Percentiles rank a stretch among this genome's conserved stretches.
Evolutionary conservation across 2,113 vertebrate species (phyloP).

Genomic region (Platichthys flesus): DNA sequence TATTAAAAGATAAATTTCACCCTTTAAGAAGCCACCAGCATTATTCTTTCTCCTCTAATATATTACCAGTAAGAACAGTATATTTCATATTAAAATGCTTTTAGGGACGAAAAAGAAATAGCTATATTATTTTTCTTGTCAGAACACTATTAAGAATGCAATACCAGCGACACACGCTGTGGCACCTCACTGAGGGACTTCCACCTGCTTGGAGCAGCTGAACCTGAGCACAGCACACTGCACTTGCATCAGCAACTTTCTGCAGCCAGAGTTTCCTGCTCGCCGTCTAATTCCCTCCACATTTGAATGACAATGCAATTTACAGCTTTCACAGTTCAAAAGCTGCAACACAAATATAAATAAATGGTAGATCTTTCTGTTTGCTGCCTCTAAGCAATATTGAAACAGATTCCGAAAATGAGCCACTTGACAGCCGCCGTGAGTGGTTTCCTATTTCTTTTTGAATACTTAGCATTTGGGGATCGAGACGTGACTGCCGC

Average conservation of each 20-base stretch:
- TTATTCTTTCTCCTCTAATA: too few species aligned
- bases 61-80: not conserved
- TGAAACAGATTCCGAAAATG: conserved; percentile 18
- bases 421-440: conserved; percentile 22
- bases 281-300: conserved; percentile 24
- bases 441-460: conserved; percentile 22
- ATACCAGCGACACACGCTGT: conserved; percentile 16
- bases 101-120: not conserved
- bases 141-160: not conserved
- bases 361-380: not conserved
- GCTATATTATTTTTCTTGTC: not conserved
- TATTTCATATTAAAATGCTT: conserved; percentile 12
- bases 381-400: not conserved
- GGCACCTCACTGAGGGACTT: conserved; percentile 26
- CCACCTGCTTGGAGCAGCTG: conserved; percentile 37
- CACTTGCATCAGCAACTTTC: conserved; percentile 54
- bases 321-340: not conserved
- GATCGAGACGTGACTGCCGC: conserved; percentile 35
- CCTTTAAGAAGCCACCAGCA: too few species aligned
- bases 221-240: conserved; percentile 33
- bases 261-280: conserved; percentile 20
- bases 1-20: too few species aligned
- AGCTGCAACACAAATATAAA: conserved; percentile 8
- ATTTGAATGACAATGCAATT: conserved; percentile 37
- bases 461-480: conserved; percentile 16